Conservation (phyloP, 2,113 vertebrate species). For the Himantopus leucocephalus region DNA sequence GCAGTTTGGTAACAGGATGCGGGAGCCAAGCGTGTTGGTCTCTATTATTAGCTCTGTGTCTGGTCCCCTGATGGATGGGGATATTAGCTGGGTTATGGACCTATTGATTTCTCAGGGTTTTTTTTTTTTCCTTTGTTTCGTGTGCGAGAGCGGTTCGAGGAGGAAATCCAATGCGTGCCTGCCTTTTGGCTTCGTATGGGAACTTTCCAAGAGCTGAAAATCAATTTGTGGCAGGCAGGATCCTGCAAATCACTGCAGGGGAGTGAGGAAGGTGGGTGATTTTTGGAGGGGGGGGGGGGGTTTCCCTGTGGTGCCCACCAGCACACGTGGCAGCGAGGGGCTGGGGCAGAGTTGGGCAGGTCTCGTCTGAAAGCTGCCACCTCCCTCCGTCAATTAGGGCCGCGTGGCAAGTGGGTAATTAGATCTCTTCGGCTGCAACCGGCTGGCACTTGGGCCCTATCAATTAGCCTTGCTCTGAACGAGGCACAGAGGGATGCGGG, state of each 20-base stretch:
- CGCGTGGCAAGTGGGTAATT: background rate
- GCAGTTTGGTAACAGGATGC: background rate
- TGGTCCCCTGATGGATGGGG: background rate
- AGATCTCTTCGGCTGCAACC: conserved; percentile 29
- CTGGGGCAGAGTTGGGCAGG: background rate
- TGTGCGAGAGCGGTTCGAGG: background rate
- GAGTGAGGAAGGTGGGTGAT: background rate
- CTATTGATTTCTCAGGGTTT: background rate
- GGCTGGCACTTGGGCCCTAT: conserved; percentile 42
- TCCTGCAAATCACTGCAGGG: background rate
- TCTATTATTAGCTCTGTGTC: background rate
- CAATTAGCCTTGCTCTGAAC: conserved; percentile 49
- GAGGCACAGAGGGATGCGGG: background rate
- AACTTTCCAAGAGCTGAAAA: background rate
- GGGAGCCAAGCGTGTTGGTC: background rate
- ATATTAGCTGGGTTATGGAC: background rate
- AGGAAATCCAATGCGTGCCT: background rate
- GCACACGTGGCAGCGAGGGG: background rate
- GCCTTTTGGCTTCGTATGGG: background rate
- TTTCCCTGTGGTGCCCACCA: fast-evolving
- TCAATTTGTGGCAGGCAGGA: background rate
- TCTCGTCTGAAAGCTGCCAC: background rate
- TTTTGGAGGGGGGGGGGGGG: fast-evolving
- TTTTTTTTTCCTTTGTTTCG: background rate
- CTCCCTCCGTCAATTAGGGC: conserved; percentile 38